Base-by-base conservation (phyloP, 2,888 invertebrate species). In the Iselma pallidipennis region DNA sequence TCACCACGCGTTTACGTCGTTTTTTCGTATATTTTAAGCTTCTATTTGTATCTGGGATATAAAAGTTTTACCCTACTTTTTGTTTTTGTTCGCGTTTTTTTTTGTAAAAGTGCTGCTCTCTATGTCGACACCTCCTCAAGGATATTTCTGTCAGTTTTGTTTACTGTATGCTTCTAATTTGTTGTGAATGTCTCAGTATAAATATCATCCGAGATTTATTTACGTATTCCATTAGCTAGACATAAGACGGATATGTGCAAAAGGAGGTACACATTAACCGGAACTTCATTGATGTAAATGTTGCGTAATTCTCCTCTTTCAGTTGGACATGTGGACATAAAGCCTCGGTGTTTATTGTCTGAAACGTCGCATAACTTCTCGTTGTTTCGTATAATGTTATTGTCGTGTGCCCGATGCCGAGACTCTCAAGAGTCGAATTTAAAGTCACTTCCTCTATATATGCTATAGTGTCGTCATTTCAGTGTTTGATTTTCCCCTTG, bases 351-450 rank as follows among this genome's bases (percentile, higher is more conserved):
- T 63, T 63, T 59, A 59, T 52, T 59, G 59, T 55, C 37, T 55
- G 37, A 33, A 25, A 53, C 23, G 14, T 51, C 59, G 29, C 55
- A 53, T 63, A 63, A 63, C 49, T 59, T 55, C 51, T 59, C 49
- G 55, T 63, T 56, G 52, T 59, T 55, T 52, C 45, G 45, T 63
- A 53, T 63, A 58, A 58, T 62, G 62, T 58, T 59, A 62, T 58
- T 62, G 57, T 61, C 61, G 56, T 53, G 56, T 53, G 48, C 14
- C 33, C 31, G 37, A 59, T 48, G 45, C 28, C 52, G 21, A 21
- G 31, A 52, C 33, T 53, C 31, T 52, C 56, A 52, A 55, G 29
- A 26, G 19, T n/a, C 31, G 37, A 61, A 12, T 57, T 61, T 25
- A 48, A 16, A 53, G 49, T 23, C 23, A 31, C 52, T 61, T 60